A percentile compares a stretch with the other conserved stretches of the same genome.
Evolutionary conservation across 1,140 invertebrate genomes (phyloP).

Genomic region (Drosophila obscura): DNA sequence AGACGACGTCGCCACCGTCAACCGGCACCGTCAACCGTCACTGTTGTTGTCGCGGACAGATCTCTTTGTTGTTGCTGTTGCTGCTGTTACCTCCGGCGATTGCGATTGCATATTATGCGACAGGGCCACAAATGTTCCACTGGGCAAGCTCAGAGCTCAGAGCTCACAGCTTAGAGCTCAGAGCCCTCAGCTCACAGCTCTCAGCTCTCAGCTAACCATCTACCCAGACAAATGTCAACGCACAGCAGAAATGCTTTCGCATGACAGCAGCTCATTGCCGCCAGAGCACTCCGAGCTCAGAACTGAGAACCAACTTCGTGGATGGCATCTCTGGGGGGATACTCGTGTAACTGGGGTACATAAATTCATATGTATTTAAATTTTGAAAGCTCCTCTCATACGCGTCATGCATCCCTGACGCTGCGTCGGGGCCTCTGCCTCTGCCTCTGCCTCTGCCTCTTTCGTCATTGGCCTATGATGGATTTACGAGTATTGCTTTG

Average conservation of each 20-base stretch:
- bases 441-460: too few relatives aligned
- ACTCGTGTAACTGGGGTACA: too few relatives aligned
- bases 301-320: too few relatives aligned
- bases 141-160: slow-evolving; percentile 2
- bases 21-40: neutral
- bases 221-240: slow-evolving; percentile 35
- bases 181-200: neutral
- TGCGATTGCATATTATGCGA: slow-evolving; percentile 70
- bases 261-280: slow-evolving; percentile 38
- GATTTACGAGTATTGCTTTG: too few relatives aligned
- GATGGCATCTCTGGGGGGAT: too few relatives aligned
- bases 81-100: slow-evolving; percentile 48
- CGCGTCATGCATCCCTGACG: too few relatives aligned
- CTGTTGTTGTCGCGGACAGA: slow-evolving; percentile 68
- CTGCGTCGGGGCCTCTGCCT: too few relatives aligned
- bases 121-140: slow-evolving; percentile 11
- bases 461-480: too few relatives aligned
- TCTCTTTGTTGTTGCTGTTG: slow-evolving; percentile 63
- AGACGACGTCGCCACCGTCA: slow-evolving; percentile 16
- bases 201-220: neutral
- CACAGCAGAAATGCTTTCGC: slow-evolving; percentile 35
- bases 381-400: too few relatives aligned
- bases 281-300: neutral
- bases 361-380: too few relatives aligned
- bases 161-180: neutral